Base-by-base conservation (phyloP, 2,797 vertebrate species). In the Lutra lutra region DNA sequence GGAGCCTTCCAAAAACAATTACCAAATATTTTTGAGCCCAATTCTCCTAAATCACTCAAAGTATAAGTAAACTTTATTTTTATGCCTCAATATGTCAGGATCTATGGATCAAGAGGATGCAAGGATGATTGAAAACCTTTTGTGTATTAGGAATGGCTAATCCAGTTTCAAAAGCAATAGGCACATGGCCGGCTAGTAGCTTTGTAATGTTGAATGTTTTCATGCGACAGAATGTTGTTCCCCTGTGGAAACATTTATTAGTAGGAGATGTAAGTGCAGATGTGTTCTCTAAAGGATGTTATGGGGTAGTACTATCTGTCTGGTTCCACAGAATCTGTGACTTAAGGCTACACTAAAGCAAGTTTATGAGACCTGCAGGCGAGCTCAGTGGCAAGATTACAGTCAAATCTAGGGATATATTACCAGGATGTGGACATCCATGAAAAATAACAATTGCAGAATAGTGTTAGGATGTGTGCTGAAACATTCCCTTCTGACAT, bases 401-500 rank as follows among this genome's bases (percentile, higher is more conserved):
- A 97, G 95, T 97, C 91, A 97, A 97, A 97, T 95, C 94, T 87
- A 94, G 43, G 91, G 87, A 97, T 96, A 87, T 95, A 98, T 98
- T 94, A 96, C 96, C 72, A 95, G 95, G 60, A 97, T 96, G 97
- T 93, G 89, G 93, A 97, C 96, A 97, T 48, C 93, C 89, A 87
- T 97, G 97, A 98, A 98, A 98, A 97, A 97, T 98, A 97, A 92
- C 95, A 96, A 80, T 97, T 97, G 96, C 89, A 93, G 78, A 97
- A 96, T 62, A 92, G 96, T 88, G 70, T 95, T 96, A 96, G 91
- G 89, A 96, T 95, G 85, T 92, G 62, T 12, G 7, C 80, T 70
- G 94, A 96, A 96, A 97, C 46, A 85, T 94, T 93, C 66, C 62
- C 87, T 96, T 86, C 89, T 85, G 95, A 95, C 58, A 86, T 48